Evolutionary conservation across 2,888 invertebrate species (phyloP).

Genomic region (Melolontha melolontha): DNA sequence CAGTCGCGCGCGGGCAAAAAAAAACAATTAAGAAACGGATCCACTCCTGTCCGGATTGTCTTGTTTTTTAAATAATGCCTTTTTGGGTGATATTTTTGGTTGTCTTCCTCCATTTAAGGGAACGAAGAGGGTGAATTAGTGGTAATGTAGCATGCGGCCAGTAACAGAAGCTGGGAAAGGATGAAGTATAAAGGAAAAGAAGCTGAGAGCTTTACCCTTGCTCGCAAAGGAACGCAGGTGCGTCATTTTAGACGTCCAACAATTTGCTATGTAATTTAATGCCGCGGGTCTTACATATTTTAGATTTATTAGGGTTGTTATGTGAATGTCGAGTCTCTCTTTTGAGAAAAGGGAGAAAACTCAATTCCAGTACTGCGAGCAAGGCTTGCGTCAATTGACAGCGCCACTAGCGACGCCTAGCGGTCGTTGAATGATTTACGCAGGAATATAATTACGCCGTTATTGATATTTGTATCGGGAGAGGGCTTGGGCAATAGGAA

Average conservation of each 20-base stretch:
- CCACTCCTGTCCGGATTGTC: conserved; percentile 14
- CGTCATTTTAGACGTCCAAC: conserved; percentile 23
- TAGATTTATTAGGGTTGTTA: conserved; percentile 54
- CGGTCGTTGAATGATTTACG: conserved; percentile 21
- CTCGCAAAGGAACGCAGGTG: conserved; percentile 2
- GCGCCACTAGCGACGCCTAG: conserved; percentile 3
- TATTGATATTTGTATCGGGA: background rate
- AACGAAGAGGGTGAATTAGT: no score
- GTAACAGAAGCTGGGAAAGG: no score
- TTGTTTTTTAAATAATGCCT: conserved; percentile 25
- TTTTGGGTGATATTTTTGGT: no score
- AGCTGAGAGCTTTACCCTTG: background rate
- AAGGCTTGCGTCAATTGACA: conserved; percentile 2
- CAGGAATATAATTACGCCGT: conserved; percentile 14
- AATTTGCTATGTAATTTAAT: conserved; percentile 55
- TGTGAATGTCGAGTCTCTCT: background rate
- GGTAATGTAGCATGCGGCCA: no score
- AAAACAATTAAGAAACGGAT: conserved; percentile 24
- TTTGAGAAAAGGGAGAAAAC: conserved; percentile 9
- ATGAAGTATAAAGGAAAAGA: no score
- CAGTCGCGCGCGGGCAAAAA: conserved; percentile 1
- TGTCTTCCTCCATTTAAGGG: no score
- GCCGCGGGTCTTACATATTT: conserved; percentile 58
- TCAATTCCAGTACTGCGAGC: background rate
- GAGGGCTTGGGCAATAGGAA: background rate